Conservation (phyloP, 2,888 invertebrate species). For the Dioctria rufipes region DNA sequence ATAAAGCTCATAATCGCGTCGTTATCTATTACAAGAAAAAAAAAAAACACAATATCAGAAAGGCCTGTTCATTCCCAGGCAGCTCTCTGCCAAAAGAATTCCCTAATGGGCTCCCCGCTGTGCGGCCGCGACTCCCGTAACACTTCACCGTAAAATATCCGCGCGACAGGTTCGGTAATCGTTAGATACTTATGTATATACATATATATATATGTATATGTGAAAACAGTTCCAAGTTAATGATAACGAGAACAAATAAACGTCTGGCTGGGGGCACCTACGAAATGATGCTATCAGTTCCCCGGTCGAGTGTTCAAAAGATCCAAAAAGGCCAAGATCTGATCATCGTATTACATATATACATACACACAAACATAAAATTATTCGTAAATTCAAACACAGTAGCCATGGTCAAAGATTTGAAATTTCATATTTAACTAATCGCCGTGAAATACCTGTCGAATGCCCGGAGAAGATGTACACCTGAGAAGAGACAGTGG, state of each 20-base stretch:
- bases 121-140: slow-evolving; percentile 58
- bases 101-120: slow-evolving; percentile 59
- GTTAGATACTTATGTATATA: too few relatives aligned
- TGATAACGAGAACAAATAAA: slow-evolving; percentile 31
- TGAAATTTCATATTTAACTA: slow-evolving; percentile 48
- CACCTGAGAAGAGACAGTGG: slow-evolving; percentile 33
- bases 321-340: slow-evolving; percentile 25
- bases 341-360: background rate
- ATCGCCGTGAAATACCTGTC: slow-evolving; percentile 52
- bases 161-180: slow-evolving; percentile 16
- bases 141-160: slow-evolving; percentile 56
- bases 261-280: background rate
- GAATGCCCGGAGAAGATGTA: background rate
- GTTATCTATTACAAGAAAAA: slow-evolving; percentile 18
- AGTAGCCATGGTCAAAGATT: slow-evolving; percentile 36
- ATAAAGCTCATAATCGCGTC: slow-evolving; percentile 40
- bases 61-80: slow-evolving; percentile 22
- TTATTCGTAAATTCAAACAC: slow-evolving; percentile 38
- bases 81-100: slow-evolving; percentile 48
- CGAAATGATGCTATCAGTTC: slow-evolving; percentile 27
- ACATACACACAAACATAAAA: too few relatives aligned
- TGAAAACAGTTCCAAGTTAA: background rate
- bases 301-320: background rate
- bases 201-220: background rate
- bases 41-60: background rate